phyloP scores from a whole-genome alignment of 1,140 invertebrate species.

The Saccostrea cuccullata region DNA sequence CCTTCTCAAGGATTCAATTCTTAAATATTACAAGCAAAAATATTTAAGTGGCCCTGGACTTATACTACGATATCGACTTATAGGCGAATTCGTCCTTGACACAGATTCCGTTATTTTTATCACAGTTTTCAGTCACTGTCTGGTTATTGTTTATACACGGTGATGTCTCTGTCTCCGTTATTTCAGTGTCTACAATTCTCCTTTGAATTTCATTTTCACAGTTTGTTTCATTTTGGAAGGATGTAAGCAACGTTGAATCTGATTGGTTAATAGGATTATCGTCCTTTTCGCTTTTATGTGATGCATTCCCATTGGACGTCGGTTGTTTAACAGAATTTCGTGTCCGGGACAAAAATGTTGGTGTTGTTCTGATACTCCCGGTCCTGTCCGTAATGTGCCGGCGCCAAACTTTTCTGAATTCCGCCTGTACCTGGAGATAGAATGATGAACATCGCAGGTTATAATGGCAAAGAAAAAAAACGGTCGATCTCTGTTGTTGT shows the following conservation, averaged over 20 bases:
- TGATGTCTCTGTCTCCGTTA: not conserved
- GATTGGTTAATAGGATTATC: not conserved
- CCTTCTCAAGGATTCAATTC: too few species aligned
- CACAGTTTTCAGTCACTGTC: not conserved
- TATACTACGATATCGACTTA: slow-evolving; percentile 1
- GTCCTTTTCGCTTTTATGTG: not conserved
- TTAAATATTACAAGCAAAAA: too few species aligned
- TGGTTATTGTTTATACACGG: slow-evolving; percentile 2
- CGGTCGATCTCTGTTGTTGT: too few species aligned
- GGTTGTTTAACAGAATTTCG: not conserved
- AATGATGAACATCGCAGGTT: not conserved
- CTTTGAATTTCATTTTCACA: not conserved
- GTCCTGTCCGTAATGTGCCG: not conserved
- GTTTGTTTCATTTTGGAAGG: not conserved
- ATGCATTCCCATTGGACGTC: not conserved
- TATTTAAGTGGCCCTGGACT: not conserved
- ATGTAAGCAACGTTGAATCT: not conserved
- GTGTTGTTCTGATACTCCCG: slow-evolving; percentile 14
- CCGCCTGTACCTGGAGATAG: slow-evolving; percentile 17
- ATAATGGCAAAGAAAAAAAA: not conserved
- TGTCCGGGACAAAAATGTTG: slow-evolving; percentile 7
- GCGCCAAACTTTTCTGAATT: slow-evolving; percentile 23
- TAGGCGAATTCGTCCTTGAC: not conserved
- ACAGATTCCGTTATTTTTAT: not conserved
- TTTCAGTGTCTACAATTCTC: not conserved